Conservation (phyloP, 2,113 vertebrate species). For the Lampris incognitus region DNA sequence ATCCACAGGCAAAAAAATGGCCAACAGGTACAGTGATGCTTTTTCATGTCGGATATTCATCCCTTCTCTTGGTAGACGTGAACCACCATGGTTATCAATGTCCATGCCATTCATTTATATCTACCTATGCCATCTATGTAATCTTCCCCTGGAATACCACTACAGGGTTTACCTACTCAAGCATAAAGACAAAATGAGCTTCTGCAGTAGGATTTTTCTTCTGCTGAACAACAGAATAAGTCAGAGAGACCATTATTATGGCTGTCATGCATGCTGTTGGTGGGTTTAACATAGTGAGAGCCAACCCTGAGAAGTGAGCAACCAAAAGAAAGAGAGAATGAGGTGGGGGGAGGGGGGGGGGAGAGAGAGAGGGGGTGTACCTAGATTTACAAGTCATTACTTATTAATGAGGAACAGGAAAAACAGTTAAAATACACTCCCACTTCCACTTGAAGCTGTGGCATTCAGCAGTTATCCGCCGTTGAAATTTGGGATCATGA, state of each 20-base stretch:
- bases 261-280: not conserved
- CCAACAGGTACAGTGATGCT: conserved; percentile 37
- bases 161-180: not conserved
- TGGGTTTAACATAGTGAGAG: not conserved
- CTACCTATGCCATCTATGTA: not conserved
- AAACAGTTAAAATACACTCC: not conserved
- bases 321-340: not conserved
- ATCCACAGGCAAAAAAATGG: conserved; percentile 30
- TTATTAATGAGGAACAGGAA: not conserved
- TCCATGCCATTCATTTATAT: not conserved
- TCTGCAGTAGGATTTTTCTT: no score
- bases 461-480: not conserved
- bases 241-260: no score
- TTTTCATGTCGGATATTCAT: conserved; percentile 21
- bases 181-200: not conserved
- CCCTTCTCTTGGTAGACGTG: conserved; percentile 9
- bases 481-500: not conserved
- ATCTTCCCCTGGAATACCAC: not conserved
- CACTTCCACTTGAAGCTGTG: not conserved
- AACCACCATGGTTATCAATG: conserved; percentile 1
- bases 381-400: no score
- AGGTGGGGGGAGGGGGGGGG: not conserved
- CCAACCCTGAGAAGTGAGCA: not conserved
- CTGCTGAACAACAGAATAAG: no score
- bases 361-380: no score